phyloP scores from a whole-genome alignment of 2,888 invertebrate species.

The Agriopis marginaria region DNA sequence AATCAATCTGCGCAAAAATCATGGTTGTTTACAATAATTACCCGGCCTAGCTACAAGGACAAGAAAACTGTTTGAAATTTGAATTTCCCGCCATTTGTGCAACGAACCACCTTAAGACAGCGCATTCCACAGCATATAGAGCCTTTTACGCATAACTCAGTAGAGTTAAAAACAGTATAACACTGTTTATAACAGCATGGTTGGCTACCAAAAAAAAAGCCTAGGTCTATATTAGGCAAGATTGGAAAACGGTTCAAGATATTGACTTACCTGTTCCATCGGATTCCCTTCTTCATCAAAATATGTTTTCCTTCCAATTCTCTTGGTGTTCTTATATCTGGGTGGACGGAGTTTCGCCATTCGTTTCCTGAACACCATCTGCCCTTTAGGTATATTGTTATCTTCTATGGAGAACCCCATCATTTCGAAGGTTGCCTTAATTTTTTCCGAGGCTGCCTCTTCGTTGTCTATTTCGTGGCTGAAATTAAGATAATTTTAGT shows the following conservation, averaged over 20 bases:
- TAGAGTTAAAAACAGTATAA: too few species aligned
- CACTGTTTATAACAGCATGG: background rate
- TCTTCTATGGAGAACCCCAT: conserved; percentile 85
- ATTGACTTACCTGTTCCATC: conserved; percentile 62
- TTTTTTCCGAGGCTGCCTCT: conserved; percentile 81
- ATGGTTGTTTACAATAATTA: too few species aligned
- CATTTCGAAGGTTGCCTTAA: conserved; percentile 88
- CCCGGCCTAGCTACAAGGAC: too few species aligned
- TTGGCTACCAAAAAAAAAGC: background rate
- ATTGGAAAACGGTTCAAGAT: background rate
- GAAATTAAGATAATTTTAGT: conserved; percentile 47
- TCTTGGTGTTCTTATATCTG: conserved; percentile 61
- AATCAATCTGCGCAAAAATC: too few species aligned
- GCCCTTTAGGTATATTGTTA: conserved; percentile 79
- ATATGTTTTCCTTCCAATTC: conserved; percentile 84
- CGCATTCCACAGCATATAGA: too few species aligned
- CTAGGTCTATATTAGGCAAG: background rate
- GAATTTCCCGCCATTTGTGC: too few species aligned
- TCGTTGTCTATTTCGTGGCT: conserved; percentile 86
- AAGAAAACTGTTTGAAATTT: too few species aligned
- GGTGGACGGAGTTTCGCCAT: conserved; percentile 85
- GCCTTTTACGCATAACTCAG: too few species aligned
- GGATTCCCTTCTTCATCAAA: conserved; percentile 90
- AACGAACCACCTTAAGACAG: too few species aligned
- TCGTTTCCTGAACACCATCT: conserved; percentile 88